phyloP scores from a whole-genome alignment of 2,797 vertebrate species.

The Fringilla coelebs region DNA sequence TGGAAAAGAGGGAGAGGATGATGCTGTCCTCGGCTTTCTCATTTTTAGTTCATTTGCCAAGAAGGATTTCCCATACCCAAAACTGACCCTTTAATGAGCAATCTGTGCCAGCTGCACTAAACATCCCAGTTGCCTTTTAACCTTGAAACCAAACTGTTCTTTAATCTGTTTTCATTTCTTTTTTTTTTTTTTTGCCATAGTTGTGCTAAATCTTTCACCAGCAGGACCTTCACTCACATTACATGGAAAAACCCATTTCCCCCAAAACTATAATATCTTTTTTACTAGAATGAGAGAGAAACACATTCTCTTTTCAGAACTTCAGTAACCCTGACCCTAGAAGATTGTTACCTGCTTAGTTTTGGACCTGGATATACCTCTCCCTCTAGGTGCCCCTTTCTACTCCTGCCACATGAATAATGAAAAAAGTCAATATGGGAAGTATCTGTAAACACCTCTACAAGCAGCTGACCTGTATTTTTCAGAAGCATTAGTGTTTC shows the following conservation, averaged over 20 bases:
- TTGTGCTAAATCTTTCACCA: not conserved
- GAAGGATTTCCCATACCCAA: not conserved
- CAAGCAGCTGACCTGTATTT: not conserved
- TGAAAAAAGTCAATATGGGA: not conserved
- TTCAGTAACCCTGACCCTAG: not conserved
- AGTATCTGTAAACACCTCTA: not conserved
- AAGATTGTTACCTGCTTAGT: not conserved
- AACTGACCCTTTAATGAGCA: not conserved
- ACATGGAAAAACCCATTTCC: not conserved
- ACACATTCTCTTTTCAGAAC: not conserved
- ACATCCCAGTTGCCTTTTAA: not conserved
- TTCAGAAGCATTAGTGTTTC: not conserved
- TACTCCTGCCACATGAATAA: not conserved
- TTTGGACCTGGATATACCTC: not conserved
- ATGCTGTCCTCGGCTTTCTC: not conserved
- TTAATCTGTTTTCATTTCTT: constrained; percentile 24
- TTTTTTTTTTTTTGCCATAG: not conserved
- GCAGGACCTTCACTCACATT: not conserved
- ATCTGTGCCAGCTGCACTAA: not conserved
- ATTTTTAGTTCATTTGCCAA: not conserved
- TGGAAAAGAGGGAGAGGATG: not conserved
- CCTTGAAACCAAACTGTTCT: constrained; percentile 24
- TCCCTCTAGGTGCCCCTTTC: not conserved
- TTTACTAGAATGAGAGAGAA: not conserved
- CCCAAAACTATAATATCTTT: not conserved